phyloP scores from a whole-genome alignment of 2,113 vertebrate genomes.

The Terrapene triunguis region DNA sequence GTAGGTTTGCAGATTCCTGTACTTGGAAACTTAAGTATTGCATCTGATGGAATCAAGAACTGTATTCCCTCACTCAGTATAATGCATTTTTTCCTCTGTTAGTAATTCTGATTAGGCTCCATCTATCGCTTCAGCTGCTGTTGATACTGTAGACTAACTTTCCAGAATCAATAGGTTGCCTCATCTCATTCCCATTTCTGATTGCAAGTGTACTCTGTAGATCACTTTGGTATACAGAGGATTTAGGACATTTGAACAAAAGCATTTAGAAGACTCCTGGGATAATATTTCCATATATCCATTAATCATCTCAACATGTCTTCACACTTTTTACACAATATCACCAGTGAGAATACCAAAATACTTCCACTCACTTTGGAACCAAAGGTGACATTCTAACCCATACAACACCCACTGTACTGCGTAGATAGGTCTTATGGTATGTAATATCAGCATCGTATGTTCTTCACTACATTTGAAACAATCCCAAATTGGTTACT shows the following conservation, averaged over 20 bases:
- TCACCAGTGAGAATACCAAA: background rate
- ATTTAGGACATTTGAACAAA: background rate
- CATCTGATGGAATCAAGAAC: background rate
- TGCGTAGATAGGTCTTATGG: background rate
- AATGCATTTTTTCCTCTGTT: background rate
- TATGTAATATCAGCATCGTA: background rate
- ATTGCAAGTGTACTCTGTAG: rapidly evolving
- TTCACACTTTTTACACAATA: background rate
- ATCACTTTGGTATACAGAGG: background rate
- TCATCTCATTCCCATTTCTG: background rate
- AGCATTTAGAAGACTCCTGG: background rate
- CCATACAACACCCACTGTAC: background rate
- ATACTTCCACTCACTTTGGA: background rate
- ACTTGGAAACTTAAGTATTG: background rate
- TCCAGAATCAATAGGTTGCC: background rate
- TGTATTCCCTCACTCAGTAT: background rate
- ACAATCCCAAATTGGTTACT: background rate
- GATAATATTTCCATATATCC: background rate
- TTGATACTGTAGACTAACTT: background rate
- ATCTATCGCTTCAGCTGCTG: background rate
- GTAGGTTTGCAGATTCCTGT: background rate
- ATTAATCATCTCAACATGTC: background rate
- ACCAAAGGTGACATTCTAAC: background rate
- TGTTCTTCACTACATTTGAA: constrained; percentile 3
- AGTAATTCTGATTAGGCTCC: background rate